Percentiles rank a stretch among this genome's conserved stretches.
These are phyloP conservation scores for Drosophila sproati DNA, from an alignment of 1,140 invertebrate species.

Conservation along the genomic window DNA sequence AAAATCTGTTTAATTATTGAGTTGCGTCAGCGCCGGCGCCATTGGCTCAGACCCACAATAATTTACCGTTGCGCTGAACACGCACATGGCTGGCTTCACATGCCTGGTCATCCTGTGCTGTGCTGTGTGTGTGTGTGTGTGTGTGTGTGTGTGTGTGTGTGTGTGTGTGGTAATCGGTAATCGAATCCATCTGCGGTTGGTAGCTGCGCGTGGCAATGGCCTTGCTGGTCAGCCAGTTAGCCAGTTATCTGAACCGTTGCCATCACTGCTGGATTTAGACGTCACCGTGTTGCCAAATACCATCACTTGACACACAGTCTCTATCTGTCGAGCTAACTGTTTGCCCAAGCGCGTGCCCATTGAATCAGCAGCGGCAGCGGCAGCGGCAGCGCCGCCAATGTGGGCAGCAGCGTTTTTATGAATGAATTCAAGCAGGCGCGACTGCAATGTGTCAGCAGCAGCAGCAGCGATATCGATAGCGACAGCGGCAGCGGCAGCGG, in stretches of 20 bases:
- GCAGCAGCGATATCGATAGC: background rate
- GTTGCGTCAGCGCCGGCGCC: slow-evolving; percentile 31
- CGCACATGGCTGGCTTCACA: slow-evolving; percentile 39
- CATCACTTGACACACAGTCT: background rate
- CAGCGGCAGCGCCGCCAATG: slow-evolving; percentile 1
- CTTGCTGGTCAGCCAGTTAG: background rate
- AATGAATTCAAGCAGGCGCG: slow-evolving; percentile 34
- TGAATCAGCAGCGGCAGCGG: slow-evolving; percentile 46
- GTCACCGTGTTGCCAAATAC: background rate
- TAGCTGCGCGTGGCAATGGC: slow-evolving; percentile 61
- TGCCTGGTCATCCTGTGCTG: slow-evolving; percentile 8
- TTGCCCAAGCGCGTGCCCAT: slow-evolving; percentile 47
- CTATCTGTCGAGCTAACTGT: slow-evolving; percentile 48
- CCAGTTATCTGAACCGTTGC: background rate
- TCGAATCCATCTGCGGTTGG: slow-evolving; percentile 44
- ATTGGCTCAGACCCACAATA: slow-evolving; percentile 17
- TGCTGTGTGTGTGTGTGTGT: slow-evolving; percentile 6
- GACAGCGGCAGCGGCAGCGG: background rate
- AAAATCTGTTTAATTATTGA: background rate
- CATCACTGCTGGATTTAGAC: background rate
- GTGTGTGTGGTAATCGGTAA: slow-evolving; percentile 34
- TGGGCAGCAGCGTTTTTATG: slow-evolving; percentile 23
- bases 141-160: background rate
- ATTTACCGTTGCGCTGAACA: slow-evolving; percentile 29
- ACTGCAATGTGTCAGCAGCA: slow-evolving; percentile 10